phyloP scores from a whole-genome alignment of 2,113 vertebrate genomes.

The Eurypyga helias region DNA sequence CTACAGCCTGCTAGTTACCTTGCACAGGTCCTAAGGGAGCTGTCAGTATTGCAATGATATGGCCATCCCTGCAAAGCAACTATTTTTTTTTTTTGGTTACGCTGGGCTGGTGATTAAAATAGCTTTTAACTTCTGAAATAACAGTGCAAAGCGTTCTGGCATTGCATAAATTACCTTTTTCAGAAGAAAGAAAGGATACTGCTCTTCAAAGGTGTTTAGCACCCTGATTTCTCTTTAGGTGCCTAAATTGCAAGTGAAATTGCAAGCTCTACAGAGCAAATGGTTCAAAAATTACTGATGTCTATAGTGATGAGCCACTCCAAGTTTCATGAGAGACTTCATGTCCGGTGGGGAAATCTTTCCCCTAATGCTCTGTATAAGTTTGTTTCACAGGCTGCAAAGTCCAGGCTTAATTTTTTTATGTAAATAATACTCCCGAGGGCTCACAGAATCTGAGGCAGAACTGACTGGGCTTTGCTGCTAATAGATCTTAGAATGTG shows the following conservation, averaged over 20 bases:
- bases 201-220: not conserved
- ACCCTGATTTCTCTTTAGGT: not conserved
- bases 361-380: not conserved
- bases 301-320: not conserved
- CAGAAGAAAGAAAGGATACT: not conserved
- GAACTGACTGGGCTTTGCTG: not conserved
- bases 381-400: not conserved
- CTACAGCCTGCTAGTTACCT: not conserved
- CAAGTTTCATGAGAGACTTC: not conserved
- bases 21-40: not conserved
- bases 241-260: not conserved
- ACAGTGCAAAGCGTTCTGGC: not conserved
- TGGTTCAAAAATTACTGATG: not conserved
- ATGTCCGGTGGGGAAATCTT: not conserved
- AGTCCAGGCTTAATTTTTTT: not conserved
- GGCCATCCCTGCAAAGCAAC: not conserved
- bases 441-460: not conserved
- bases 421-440: not conserved
- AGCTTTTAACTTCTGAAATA: constrained; percentile 32
- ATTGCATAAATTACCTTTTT: not conserved
- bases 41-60: not conserved
- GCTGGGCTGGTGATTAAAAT: not conserved
- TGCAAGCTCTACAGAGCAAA: not conserved
- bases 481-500: not conserved
- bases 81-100: not conserved